A percentile compares a stretch with the other conserved stretches of the same genome.
Conservation (phyloP, 2,888 invertebrate genomes). For the Heliconius aoede region DNA sequence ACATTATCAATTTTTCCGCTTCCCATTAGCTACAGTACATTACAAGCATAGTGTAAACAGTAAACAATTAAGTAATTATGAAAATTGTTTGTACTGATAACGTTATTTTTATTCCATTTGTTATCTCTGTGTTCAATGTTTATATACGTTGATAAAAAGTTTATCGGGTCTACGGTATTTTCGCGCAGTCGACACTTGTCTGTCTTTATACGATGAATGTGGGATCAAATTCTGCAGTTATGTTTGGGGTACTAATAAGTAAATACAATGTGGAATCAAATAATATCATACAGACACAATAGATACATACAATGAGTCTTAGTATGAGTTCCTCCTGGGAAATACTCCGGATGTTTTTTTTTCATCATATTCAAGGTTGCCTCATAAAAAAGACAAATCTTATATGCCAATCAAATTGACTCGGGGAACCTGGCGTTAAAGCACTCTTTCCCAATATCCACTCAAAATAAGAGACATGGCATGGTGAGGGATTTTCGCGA, state of each 20-base stretch:
- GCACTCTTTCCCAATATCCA: no score
- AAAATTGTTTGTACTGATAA: slow-evolving; percentile 4
- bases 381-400: no score
- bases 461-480: no score
- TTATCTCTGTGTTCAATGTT: background rate
- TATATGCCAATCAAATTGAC: no score
- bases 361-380: no score
- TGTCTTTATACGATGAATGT: background rate
- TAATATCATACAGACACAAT: no score
- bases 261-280: no score
- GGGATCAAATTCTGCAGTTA: background rate
- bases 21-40: slow-evolving; percentile 7
- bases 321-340: no score
- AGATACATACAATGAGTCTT: no score
- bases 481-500: no score
- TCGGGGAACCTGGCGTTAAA: background rate
- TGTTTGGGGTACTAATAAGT: no score
- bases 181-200: background rate
- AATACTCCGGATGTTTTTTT: no score
- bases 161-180: background rate
- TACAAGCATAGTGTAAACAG: slow-evolving; percentile 17
- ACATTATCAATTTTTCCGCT: slow-evolving; percentile 28
- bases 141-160: background rate
- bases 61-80: slow-evolving; percentile 20
- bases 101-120: slow-evolving; percentile 6